A percentile compares a stretch with the other conserved stretches of the same genome.
Evolutionary conservation across 2,888 invertebrate species (phyloP).

Genomic region (Sinopyrophorus schimmeli): DNA sequence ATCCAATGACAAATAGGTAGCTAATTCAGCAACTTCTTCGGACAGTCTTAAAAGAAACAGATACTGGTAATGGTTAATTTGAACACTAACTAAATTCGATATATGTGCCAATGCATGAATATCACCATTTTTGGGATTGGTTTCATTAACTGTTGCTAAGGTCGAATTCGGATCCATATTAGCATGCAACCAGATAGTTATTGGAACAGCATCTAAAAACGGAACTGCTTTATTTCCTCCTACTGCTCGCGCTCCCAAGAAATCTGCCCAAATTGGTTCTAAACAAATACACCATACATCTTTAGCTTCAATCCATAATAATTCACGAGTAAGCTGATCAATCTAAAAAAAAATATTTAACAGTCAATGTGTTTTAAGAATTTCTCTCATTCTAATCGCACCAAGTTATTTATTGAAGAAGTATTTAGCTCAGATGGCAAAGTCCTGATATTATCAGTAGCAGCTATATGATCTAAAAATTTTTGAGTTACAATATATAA

Average conservation of each 20-base stretch:
- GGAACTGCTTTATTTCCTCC: conserved; percentile 76
- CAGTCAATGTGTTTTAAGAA: neutral
- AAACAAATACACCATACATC: conserved; percentile 86
- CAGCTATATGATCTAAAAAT: conserved; percentile 70
- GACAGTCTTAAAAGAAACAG: conserved; percentile 83
- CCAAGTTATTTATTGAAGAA: conserved; percentile 45
- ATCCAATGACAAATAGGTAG: conserved; percentile 78
- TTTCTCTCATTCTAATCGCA: conserved; percentile 32
- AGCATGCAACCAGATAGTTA: conserved; percentile 80
- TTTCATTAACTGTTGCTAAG: conserved; percentile 34
- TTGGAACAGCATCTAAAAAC: conserved; percentile 82
- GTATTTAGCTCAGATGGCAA: conserved; percentile 47
- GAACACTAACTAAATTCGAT: conserved; percentile 81
- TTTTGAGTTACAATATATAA: conserved; percentile 80
- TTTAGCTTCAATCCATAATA: conserved; percentile 81
- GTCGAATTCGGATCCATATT: conserved; percentile 55
- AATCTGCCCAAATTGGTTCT: conserved; percentile 94
- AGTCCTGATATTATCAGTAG: conserved; percentile 56
- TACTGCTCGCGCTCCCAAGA: conserved; percentile 78
- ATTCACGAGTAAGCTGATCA: conserved; percentile 48
- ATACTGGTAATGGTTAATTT: conserved; percentile 92
- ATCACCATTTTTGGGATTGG: conserved; percentile 59
- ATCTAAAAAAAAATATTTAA: conserved; percentile 43
- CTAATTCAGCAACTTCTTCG: conserved; percentile 79
- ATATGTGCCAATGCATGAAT: conserved; percentile 82